phyloP scores from a whole-genome alignment of 1,140 invertebrate genomes.

The Argopecten irradians region DNA sequence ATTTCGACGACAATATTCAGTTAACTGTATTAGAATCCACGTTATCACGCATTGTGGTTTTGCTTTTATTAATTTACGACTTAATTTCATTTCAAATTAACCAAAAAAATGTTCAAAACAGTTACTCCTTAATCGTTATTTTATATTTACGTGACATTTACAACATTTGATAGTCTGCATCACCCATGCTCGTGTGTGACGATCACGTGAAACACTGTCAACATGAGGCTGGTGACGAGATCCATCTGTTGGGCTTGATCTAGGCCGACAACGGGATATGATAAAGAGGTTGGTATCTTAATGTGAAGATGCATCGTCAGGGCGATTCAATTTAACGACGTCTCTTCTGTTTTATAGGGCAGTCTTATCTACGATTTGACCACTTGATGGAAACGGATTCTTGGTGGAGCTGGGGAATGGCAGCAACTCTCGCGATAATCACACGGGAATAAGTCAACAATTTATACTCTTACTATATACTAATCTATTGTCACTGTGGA shows the following conservation, averaged over 20 bases:
- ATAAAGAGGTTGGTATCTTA: background rate
- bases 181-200: background rate
- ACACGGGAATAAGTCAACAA: background rate
- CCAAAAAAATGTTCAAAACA: too few species aligned
- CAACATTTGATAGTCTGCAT: too few species aligned
- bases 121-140: too few species aligned
- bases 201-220: background rate
- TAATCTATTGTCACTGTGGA: too few species aligned
- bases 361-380: background rate
- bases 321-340: background rate
- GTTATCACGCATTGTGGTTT: too few species aligned
- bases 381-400: background rate
- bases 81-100: too few species aligned
- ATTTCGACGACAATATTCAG: too few species aligned
- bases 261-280: background rate
- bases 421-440: background rate
- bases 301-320: background rate
- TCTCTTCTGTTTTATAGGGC: background rate
- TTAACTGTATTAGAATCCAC: too few species aligned
- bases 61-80: too few species aligned
- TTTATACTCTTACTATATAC: too few species aligned
- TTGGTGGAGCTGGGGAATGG: background rate
- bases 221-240: background rate
- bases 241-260: background rate
- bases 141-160: too few species aligned